These are phyloP conservation scores for Xenopus petersii DNA, from an alignment of 2,797 vertebrate genomes.

Conservation along the genomic window DNA sequence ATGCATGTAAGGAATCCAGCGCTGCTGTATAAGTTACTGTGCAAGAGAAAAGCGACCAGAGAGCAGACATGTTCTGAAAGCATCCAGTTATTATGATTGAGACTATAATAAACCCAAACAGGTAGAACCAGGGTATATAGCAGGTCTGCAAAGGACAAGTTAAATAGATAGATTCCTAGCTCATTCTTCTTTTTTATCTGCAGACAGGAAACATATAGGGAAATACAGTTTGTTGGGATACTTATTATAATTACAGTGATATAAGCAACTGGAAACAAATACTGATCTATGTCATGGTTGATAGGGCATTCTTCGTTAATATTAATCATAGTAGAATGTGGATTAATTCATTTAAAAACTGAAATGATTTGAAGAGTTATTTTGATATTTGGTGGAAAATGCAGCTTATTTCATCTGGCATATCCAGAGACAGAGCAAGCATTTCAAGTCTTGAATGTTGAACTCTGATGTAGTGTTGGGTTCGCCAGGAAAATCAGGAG, in stretches of 20 bases:
- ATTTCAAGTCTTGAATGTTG: too few relatives aligned
- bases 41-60: conserved; percentile 68
- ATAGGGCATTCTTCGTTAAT: conserved; percentile 51
- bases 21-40: conserved; percentile 84
- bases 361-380: too few relatives aligned
- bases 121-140: conserved; percentile 72
- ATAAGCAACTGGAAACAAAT: conserved; percentile 70
- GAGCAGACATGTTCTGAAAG: conserved; percentile 62
- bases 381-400: too few relatives aligned
- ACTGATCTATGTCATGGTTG: conserved; percentile 53
- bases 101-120: conserved; percentile 77
- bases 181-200: conserved; percentile 80
- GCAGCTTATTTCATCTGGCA: too few relatives aligned
- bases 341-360: too few relatives aligned
- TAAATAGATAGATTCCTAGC: conserved; percentile 82
- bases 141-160: conserved; percentile 81
- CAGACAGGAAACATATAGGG: conserved; percentile 75
- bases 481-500: too few relatives aligned
- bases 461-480: too few relatives aligned
- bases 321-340: neutral
- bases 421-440: too few relatives aligned
- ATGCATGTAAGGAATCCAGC: conserved; percentile 81
- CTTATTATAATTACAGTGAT: conserved; percentile 68
- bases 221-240: conserved; percentile 75
- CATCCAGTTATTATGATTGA: conserved; percentile 70